phyloP scores from a whole-genome alignment of 1,140 invertebrate genomes.

The Coelopa frigida region DNA sequence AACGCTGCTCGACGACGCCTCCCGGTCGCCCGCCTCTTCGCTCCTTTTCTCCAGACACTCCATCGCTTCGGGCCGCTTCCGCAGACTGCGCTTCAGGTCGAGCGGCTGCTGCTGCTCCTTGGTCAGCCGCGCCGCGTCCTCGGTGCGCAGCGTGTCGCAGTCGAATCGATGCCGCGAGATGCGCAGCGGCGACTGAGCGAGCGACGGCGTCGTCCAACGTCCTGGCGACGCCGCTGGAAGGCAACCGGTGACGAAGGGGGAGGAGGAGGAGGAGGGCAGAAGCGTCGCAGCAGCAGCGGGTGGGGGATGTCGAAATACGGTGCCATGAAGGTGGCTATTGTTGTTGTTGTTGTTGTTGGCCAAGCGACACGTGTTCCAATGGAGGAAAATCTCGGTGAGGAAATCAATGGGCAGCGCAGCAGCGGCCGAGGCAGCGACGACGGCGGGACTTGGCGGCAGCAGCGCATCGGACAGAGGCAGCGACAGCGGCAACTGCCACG shows the following conservation, averaged over 20 bases:
- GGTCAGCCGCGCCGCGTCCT: background rate
- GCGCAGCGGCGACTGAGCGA: background rate
- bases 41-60: background rate
- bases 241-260: background rate
- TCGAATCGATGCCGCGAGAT: background rate
- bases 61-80: background rate
- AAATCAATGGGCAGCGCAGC: conserved; percentile 1
- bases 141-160: background rate
- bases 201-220: background rate
- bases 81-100: background rate
- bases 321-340: no score
- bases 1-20: background rate
- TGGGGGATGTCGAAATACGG: no score
- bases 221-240: background rate
- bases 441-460: background rate
- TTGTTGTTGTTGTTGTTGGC: no score
- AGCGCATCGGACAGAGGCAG: background rate
- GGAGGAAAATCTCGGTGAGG: conserved; percentile 1
- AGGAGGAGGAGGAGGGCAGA: no score
- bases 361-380: conserved; percentile 1
- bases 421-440: background rate
- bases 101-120: background rate
- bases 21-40: background rate
- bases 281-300: no score
- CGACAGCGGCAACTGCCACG: background rate